phyloP scores from a whole-genome alignment of 1,140 invertebrate species.

The Geopemphigus sp. region DNA sequence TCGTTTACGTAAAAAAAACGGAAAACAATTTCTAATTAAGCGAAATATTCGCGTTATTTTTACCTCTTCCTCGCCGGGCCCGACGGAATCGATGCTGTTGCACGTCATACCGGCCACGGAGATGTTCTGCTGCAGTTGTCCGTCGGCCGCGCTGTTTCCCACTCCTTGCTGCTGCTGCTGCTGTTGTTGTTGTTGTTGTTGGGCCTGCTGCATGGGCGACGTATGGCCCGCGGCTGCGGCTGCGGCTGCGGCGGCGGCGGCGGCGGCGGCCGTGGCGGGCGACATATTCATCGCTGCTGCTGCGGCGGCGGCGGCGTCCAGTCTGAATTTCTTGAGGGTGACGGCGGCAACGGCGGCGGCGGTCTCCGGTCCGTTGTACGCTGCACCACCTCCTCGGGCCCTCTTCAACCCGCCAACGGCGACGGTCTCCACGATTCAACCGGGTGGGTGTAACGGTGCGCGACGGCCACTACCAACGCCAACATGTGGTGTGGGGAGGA shows the following conservation, averaged over 20 bases:
- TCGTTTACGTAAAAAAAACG: too few relatives aligned
- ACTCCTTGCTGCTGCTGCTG: not conserved
- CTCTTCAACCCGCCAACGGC: constrained; percentile 49
- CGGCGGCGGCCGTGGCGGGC: too few relatives aligned
- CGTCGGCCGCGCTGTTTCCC: not conserved
- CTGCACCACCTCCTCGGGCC: constrained; percentile 42
- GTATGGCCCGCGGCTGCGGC: constrained; percentile 13
- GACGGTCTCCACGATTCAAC: constrained; percentile 48
- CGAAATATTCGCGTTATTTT: not conserved
- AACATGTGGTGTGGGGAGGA: too few relatives aligned
- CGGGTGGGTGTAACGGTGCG: constrained; percentile 48
- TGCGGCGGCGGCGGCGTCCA: constrained; percentile 33
- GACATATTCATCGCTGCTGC: constrained; percentile 41
- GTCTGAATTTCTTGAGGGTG: constrained; percentile 47
- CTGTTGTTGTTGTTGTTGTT: not conserved
- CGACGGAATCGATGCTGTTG: constrained; percentile 40
- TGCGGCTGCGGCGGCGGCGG: constrained; percentile 22
- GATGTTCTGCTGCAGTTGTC: not conserved
- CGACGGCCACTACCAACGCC: constrained; percentile 37
- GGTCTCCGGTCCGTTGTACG: constrained; percentile 48
- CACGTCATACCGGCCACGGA: constrained; percentile 22
- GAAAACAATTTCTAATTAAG: too few relatives aligned
- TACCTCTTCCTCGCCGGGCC: constrained; percentile 45
- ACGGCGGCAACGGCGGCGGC: constrained; percentile 25
- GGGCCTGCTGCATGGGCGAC: not conserved